Base-by-base conservation (phyloP, 1,140 invertebrate species). In the Augochlora pura region DNA sequence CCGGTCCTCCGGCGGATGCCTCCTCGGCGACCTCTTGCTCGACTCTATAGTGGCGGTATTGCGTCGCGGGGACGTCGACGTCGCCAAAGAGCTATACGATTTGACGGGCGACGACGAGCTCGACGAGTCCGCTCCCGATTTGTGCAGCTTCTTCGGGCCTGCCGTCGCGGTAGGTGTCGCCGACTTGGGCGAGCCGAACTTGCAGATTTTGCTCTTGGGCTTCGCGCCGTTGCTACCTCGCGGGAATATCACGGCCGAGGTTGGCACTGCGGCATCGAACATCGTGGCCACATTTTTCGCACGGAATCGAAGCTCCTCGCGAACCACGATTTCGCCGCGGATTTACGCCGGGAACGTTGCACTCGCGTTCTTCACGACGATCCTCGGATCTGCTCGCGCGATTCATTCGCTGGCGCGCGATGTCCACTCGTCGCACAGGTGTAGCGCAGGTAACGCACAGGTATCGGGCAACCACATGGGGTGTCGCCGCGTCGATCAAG, bases 131-230 rank as follows among this genome's bases (percentile, higher is more conserved):
- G 57, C 14, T 18, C 32, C 57, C n/a, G 62, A 32, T 52, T 91
- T 84, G 14, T 83, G 65, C 21, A 62, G 38, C 25, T 67, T 86
- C 16, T 81, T 86, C 5, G 83, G 70, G 6, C 32, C 72, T 10
- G 59, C 81, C 2, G 38, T 32, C 7, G 74, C 0, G 14, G 80
- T 46, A 12, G 82, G 63, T 38, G 73, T 75, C 25, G 75, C 16
- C 0, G 84, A 85, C 27, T 80, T 87, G 0, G 89, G 63, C 6
- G 87, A 77, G 6, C 83, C 83, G 74, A 90, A 46, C 75, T 85
- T 88, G 8, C 64, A 78, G 9, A 83, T 81, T 39, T 83, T 88
- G n/a, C 82, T 90, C 62, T 89, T 91, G 2, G 90, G 89, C 65
- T 87, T 90, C 1, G 90, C 68, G 16, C 90, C 90, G 23, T 89